Percentiles rank a stretch among this genome's conserved stretches.
These are phyloP conservation scores for Poecile montanus DNA, from an alignment of 2,797 vertebrate species.

Conservation along the genomic window DNA sequence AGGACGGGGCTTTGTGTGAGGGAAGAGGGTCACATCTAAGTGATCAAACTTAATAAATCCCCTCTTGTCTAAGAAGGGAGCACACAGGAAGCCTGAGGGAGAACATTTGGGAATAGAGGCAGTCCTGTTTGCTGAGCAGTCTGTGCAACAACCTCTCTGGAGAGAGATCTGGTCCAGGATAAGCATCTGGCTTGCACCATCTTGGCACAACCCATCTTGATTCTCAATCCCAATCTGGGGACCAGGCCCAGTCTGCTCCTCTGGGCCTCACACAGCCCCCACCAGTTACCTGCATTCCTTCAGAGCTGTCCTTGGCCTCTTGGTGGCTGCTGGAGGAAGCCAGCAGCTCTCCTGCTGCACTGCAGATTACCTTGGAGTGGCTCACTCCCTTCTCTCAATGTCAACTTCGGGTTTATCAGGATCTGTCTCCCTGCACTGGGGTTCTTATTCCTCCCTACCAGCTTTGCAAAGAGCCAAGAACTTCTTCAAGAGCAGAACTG, in stretches of 20 bases:
- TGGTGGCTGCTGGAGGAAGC: conserved; percentile 33
- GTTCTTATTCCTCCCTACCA: neutral
- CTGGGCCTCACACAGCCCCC: accelerated
- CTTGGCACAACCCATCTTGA: accelerated
- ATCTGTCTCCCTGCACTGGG: neutral
- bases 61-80: neutral
- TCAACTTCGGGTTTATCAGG: neutral
- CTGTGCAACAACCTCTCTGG: neutral
- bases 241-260: neutral
- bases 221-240: neutral
- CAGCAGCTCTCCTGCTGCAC: conserved; percentile 25
- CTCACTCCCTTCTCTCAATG: neutral
- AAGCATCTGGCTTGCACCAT: neutral
- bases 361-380: neutral
- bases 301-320: conserved; percentile 26
- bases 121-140: neutral
- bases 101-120: neutral
- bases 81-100: neutral
- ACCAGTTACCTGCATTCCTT: conserved; percentile 31
- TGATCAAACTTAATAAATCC: neutral
- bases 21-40: no score
- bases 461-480: neutral
- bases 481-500: neutral
- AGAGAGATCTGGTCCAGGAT: neutral
- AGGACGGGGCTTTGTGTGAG: neutral